phyloP scores from a whole-genome alignment of 2,888 invertebrate species.

The Helleia helle region DNA sequence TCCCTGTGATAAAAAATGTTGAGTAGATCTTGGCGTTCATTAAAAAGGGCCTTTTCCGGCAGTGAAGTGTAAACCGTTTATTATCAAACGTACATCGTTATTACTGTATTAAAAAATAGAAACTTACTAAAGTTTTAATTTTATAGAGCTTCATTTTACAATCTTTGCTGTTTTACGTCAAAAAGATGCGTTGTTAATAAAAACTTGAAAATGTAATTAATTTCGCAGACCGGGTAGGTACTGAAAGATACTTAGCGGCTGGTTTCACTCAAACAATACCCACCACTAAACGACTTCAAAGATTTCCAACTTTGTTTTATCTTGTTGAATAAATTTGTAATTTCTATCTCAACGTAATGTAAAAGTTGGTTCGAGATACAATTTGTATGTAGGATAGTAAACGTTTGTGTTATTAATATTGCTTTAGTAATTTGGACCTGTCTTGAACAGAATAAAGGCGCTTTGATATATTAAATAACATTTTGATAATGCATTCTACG shows the following conservation, averaged over 20 bases:
- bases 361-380: background rate
- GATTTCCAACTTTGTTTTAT: slow-evolving; percentile 4
- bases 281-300: slow-evolving; percentile 7
- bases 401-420: slow-evolving; percentile 5
- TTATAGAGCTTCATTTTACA: background rate
- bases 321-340: slow-evolving; percentile 5
- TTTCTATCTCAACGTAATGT: background rate
- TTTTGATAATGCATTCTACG: too few species aligned
- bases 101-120: too few species aligned
- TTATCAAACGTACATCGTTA: too few species aligned
- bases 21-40: too few species aligned
- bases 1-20: too few species aligned
- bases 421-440: background rate
- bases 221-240: background rate
- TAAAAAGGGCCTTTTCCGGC: too few species aligned
- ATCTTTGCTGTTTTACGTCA: slow-evolving; percentile 5
- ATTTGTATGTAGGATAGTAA: background rate
- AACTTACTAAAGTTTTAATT: background rate
- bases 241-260: slow-evolving; percentile 5
- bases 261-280: slow-evolving; percentile 3
- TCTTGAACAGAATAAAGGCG: too few species aligned
- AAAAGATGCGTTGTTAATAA: slow-evolving; percentile 1
- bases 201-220: slow-evolving; percentile 4
- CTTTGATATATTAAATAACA: too few species aligned
- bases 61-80: too few species aligned